Percentiles rank a stretch among this genome's conserved stretches.
These are phyloP conservation scores for Drosophila crucigera DNA, from an alignment of 2,888 invertebrate genomes.

Conservation along the genomic window DNA sequence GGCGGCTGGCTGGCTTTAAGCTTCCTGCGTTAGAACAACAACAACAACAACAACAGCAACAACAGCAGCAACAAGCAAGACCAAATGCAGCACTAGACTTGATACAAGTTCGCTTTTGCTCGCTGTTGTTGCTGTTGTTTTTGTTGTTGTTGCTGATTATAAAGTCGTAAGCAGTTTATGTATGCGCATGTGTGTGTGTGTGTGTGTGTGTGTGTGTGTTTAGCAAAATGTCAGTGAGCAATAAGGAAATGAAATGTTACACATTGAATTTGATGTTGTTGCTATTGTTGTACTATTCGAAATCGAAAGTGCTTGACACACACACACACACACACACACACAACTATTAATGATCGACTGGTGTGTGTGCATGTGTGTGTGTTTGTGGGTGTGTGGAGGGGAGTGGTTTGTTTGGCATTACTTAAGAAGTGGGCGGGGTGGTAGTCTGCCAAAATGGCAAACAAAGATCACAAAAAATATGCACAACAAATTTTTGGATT, in stretches of 20 bases:
- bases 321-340: constrained; percentile 49
- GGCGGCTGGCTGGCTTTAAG: constrained; percentile 44
- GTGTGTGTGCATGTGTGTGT: neutral
- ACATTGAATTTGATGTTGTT: constrained; percentile 55
- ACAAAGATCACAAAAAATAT: constrained; percentile 4
- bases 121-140: constrained; percentile 42
- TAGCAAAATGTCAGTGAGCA: constrained; percentile 78
- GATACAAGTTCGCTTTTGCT: constrained; percentile 55
- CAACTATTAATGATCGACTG: constrained; percentile 62
- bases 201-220: constrained; percentile 41
- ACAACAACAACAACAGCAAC: constrained; percentile 14
- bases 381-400: constrained; percentile 9
- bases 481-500: constrained; percentile 1
- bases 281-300: constrained; percentile 50
- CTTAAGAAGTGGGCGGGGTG: neutral
- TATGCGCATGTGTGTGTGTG: constrained; percentile 7
- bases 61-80: neutral
- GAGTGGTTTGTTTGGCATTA: neutral
- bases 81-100: constrained; percentile 29
- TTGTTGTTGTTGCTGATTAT: constrained; percentile 64
- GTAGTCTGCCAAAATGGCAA: constrained; percentile 16
- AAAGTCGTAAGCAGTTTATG: constrained; percentile 70
- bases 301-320: constrained; percentile 72
- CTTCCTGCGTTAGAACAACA: constrained; percentile 73
- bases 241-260: constrained; percentile 79